phyloP scores from a whole-genome alignment of 64 coral and sea anemone species.

The Platygyra sinensis region DNA sequence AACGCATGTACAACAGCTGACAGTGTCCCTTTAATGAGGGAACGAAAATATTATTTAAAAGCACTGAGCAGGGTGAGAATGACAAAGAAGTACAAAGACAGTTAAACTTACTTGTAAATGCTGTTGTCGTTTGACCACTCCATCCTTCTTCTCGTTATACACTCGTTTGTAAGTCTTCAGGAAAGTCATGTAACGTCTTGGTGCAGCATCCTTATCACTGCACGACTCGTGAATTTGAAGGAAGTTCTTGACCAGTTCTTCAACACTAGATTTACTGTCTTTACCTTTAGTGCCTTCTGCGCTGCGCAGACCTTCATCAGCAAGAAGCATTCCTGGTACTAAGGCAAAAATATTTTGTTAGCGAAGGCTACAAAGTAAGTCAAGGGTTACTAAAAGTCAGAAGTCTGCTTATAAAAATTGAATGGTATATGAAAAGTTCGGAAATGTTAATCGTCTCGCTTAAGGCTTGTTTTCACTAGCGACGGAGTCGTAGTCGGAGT shows the following conservation, averaged over 20 bases:
- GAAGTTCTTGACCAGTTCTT: slow-evolving; percentile 86
- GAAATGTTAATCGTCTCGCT: too few species aligned
- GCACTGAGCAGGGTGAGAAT: background rate
- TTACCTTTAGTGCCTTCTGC: slow-evolving; percentile 31
- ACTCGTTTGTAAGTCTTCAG: slow-evolving; percentile 95
- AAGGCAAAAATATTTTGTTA: background rate
- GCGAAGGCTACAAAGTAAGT: background rate
- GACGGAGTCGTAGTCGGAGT: too few species aligned
- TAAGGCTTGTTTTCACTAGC: too few species aligned
- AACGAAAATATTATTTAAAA: background rate
- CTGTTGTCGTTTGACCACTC: slow-evolving; percentile 92
- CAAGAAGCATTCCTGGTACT: slow-evolving; percentile 87
- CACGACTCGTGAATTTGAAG: slow-evolving; percentile 91
- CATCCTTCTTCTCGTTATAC: slow-evolving; percentile 89
- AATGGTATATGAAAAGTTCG: too few species aligned
- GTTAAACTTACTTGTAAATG: slow-evolving; percentile 80
- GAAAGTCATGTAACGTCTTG: slow-evolving; percentile 97
- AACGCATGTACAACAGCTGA: too few species aligned
- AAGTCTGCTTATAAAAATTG: too few species aligned
- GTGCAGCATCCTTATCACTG: slow-evolving; percentile 73
- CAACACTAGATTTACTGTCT: slow-evolving; percentile 55
- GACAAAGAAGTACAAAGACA: background rate
- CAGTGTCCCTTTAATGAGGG: too few species aligned
- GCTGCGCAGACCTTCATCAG: slow-evolving; percentile 68
- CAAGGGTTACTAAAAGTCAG: too few species aligned